Evolutionary conservation across 2,797 vertebrate species (phyloP).

Genomic region (Clarias platycephalus): DNA sequence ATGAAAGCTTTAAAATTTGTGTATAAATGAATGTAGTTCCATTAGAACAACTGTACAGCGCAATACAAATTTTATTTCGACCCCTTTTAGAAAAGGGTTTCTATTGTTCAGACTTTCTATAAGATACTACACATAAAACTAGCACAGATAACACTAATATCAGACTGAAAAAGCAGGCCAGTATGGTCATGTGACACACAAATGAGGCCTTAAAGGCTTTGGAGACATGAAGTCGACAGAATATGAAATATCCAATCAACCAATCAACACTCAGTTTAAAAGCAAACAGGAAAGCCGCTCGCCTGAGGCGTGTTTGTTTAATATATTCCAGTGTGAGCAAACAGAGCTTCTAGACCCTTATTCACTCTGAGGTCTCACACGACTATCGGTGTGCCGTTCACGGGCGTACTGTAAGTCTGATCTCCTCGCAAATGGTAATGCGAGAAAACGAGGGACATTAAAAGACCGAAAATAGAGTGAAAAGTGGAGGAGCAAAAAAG

Average conservation of each 20-base stretch:
- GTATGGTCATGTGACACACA: constrained; percentile 19
- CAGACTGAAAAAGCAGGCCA: neutral
- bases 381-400: neutral
- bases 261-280: constrained; percentile 2
- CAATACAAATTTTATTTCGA: neutral
- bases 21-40: neutral
- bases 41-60: neutral
- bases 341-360: neutral
- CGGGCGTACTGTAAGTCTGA: neutral
- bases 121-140: neutral
- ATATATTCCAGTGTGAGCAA: constrained; percentile 8
- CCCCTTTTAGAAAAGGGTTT: neutral
- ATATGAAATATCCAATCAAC: neutral
- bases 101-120: neutral
- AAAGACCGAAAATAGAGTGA: neutral
- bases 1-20: neutral
- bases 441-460: neutral
- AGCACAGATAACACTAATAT: neutral
- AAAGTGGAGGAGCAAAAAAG: neutral
- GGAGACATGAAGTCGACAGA: neutral
- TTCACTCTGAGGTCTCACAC: neutral
- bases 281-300: neutral
- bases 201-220: neutral
- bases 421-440: constrained; percentile 8
- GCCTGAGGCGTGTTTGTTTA: neutral